phyloP scores from a whole-genome alignment of 1,140 invertebrate species.

The Papilio polyxenes region DNA sequence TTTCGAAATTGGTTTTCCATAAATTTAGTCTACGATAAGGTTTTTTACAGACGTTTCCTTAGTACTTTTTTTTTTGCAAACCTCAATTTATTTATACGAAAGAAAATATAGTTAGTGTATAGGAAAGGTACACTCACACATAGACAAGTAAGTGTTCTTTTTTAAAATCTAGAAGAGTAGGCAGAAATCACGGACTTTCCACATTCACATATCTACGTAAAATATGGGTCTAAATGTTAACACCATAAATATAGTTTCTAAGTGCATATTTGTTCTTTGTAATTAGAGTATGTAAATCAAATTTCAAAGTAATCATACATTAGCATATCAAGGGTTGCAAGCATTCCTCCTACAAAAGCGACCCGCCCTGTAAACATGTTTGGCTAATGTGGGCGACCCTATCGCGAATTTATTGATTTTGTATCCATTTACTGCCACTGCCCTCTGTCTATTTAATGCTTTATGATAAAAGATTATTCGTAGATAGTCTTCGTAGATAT shows the following conservation, averaged over 20 bases:
- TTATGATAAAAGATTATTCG: neutral
- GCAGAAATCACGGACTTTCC: too few species aligned
- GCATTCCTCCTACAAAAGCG: neutral
- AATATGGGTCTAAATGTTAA: neutral
- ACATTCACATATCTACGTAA: too few species aligned
- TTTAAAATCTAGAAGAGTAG: too few species aligned
- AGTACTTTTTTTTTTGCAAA: neutral
- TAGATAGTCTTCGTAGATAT: neutral
- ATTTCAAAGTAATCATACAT: neutral
- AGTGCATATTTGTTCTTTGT: neutral
- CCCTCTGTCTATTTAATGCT: neutral
- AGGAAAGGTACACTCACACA: too few species aligned
- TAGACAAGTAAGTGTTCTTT: too few species aligned
- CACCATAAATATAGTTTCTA: neutral
- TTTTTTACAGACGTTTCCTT: neutral
- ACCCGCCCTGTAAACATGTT: neutral
- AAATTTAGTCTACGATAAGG: neutral
- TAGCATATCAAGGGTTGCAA: neutral
- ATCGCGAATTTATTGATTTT: conserved; percentile 1
- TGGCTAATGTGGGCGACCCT: neutral
- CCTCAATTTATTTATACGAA: neutral
- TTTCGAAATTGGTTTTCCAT: neutral
- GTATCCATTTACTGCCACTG: neutral
- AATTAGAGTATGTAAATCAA: too few species aligned
- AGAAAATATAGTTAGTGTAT: too few species aligned